Conservation (phyloP, 2,113 vertebrate species). For the Pomatostomus ruficeps region DNA sequence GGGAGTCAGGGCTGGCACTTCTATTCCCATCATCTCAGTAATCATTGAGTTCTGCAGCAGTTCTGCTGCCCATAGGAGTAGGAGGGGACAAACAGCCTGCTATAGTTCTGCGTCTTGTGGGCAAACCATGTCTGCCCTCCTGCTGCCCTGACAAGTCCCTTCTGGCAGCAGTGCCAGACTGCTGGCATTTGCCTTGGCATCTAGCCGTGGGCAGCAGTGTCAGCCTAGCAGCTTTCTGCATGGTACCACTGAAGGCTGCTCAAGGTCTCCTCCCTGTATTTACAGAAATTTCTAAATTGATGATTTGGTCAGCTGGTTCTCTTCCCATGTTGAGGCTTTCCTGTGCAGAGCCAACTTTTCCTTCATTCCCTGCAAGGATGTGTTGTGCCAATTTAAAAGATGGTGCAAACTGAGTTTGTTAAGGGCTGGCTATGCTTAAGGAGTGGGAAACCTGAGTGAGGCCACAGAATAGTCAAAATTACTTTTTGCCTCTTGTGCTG, state of each 20-base stretch:
- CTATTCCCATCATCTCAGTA: not conserved
- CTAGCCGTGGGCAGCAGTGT: accelerated
- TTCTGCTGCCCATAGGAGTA: not conserved
- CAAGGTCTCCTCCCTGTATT: not conserved
- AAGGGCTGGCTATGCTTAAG: not conserved
- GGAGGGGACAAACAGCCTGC: not conserved
- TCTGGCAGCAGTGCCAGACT: not conserved
- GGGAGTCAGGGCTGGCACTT: not conserved
- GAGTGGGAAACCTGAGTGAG: not conserved
- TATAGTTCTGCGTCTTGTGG: not conserved
- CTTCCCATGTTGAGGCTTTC: not conserved
- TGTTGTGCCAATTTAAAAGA: not conserved
- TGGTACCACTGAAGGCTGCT: not conserved
- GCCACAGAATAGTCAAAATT: not conserved
- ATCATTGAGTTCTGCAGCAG: not conserved
- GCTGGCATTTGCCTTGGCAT: not conserved
- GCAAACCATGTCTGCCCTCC: not conserved
- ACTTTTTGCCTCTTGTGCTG: not conserved
- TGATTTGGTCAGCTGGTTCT: not conserved
- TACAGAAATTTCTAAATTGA: not conserved
- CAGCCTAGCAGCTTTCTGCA: not conserved
- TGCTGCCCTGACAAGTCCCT: not conserved
- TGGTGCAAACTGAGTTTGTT: not conserved
- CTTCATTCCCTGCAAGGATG: not conserved
- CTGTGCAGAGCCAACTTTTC: not conserved